phyloP scores from a whole-genome alignment of 2,797 vertebrate genomes.

The Lophura swinhoii region DNA sequence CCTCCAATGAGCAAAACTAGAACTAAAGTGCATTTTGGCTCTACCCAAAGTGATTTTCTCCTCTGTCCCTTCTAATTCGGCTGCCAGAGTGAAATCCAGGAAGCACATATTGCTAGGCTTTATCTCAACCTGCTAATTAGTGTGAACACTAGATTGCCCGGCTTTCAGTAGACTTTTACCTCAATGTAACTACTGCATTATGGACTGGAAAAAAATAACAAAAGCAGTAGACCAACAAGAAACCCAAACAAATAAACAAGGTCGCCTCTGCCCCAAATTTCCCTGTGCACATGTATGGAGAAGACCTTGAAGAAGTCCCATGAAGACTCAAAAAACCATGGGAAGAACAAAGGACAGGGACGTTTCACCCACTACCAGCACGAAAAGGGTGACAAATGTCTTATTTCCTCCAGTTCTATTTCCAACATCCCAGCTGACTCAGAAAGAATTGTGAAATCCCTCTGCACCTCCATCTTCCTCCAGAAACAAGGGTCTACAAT shows the following conservation, averaged over 20 bases:
- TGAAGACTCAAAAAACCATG: not conserved
- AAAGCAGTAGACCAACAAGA: not conserved
- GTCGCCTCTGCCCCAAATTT: not conserved
- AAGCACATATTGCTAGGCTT: constrained; percentile 51
- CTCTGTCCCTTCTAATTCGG: constrained; percentile 49
- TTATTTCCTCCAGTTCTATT: not conserved
- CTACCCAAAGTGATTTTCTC: constrained; percentile 56
- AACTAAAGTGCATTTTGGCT: constrained; percentile 21
- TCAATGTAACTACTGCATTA: constrained; percentile 41
- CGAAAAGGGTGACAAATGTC: not conserved
- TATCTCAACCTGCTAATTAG: constrained; percentile 69
- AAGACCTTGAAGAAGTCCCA: not conserved
- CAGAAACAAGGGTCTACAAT: not conserved
- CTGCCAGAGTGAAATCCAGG: constrained; percentile 53
- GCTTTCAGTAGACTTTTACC: constrained; percentile 40
- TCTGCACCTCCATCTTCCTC: not conserved
- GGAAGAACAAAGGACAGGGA: not conserved
- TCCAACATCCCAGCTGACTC: not conserved
- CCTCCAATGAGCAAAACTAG: not conserved
- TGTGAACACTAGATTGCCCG: not conserved
- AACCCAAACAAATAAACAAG: constrained; percentile 53
- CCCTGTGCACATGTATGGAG: not conserved
- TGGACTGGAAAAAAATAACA: not conserved
- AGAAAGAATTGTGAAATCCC: not conserved
- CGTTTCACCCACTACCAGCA: not conserved